Evolutionary conservation across 2,113 vertebrate species (phyloP).

Genomic region (Plectropomus leopardus): DNA sequence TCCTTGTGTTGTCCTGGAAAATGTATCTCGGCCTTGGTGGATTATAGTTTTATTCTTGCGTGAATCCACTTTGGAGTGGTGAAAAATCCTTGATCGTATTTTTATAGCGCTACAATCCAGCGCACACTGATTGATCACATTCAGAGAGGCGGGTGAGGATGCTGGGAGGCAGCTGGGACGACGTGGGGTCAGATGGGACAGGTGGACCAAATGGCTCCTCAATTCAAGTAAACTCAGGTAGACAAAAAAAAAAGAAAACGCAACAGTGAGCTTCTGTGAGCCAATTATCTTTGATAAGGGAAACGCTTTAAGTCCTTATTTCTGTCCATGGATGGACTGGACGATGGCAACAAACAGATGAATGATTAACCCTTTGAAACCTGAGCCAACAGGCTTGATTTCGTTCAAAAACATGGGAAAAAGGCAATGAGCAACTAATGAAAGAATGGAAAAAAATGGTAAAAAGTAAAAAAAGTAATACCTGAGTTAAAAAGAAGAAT

Average conservation of each 20-base stretch:
- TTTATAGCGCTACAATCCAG: neutral
- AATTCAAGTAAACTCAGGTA: conserved; percentile 54
- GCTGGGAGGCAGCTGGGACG: conserved; percentile 49
- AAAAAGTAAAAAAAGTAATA: no score
- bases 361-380: conserved; percentile 31
- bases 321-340: conserved; percentile 22
- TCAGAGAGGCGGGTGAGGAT: conserved; percentile 2
- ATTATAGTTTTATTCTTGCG: conserved; percentile 21
- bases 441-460: no score
- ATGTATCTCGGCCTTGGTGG: neutral
- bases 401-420: no score
- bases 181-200: conserved; percentile 41
- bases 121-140: conserved; percentile 12
- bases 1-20: conserved; percentile 35
- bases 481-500: no score
- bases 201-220: conserved; percentile 58
- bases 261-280: conserved; percentile 5
- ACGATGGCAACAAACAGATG: conserved; percentile 30
- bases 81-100: conserved; percentile 3
- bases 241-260: conserved; percentile 11
- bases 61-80: neutral
- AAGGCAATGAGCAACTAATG: no score
- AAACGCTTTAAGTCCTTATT: neutral
- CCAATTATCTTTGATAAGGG: neutral
- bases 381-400: no score